Conservation (phyloP, 1,140 invertebrate genomes). For the Heliconius congener region DNA sequence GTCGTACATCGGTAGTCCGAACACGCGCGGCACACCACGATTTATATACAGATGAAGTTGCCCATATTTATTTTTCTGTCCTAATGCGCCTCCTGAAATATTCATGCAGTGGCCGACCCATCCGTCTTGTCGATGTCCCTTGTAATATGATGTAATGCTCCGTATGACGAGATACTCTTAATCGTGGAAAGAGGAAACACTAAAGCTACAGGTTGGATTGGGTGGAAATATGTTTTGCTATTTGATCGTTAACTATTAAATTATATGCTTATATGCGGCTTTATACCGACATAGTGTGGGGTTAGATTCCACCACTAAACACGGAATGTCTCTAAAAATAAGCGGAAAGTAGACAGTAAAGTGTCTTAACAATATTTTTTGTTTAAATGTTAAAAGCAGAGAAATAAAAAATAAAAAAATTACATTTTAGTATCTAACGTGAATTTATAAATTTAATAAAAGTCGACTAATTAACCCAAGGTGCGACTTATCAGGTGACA, state of each 20-base stretch:
- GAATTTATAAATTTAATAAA: background rate
- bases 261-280: no score
- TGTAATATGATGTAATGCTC: constrained; percentile 62
- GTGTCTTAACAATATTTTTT: background rate
- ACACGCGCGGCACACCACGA: constrained; percentile 65
- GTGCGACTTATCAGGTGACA: background rate
- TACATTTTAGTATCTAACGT: no score
- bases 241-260: background rate
- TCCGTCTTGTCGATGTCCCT: constrained; percentile 67
- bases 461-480: background rate
- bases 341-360: background rate
- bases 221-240: background rate
- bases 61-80: constrained; percentile 76
- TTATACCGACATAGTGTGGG: background rate
- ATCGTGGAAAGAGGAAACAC: constrained; percentile 9
- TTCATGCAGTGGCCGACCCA: constrained; percentile 71
- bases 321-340: background rate
- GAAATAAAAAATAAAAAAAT: no score
- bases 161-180: constrained; percentile 22
- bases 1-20: constrained; percentile 57
- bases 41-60: constrained; percentile 76
- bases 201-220: background rate
- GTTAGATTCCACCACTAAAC: background rate
- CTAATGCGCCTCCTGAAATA: constrained; percentile 78
- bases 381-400: background rate